Conservation (phyloP, 2,888 invertebrate genomes). For the Diogma glabrata region DNA sequence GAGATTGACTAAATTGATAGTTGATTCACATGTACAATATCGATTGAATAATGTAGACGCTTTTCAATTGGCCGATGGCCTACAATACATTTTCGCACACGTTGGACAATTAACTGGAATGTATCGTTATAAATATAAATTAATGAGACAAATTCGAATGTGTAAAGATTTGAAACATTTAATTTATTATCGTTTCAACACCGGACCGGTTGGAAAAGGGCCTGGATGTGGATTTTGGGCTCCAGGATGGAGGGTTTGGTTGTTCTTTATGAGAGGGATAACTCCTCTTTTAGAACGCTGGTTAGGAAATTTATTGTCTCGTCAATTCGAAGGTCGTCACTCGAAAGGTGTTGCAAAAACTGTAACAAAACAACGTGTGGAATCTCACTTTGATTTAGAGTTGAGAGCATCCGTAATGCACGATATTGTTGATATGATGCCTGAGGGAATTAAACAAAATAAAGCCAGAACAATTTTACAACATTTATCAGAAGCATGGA, state of each 20-base stretch:
- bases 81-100: constrained; percentile 99
- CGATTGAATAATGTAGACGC: constrained; percentile 98
- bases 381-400: constrained; percentile 98
- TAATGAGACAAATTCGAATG: constrained; percentile 99
- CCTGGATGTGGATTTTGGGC: constrained; percentile 99
- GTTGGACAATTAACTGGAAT: constrained; percentile 99
- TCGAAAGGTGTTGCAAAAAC: constrained; percentile 99
- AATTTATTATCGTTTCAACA: constrained; percentile 98
- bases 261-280: constrained; percentile 99
- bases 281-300: constrained; percentile 96
- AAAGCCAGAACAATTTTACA: constrained; percentile 98
- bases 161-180: constrained; percentile 99
- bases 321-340: constrained; percentile 98
- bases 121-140: constrained; percentile 98
- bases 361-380: constrained; percentile 98
- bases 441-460: constrained; percentile 99
- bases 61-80: constrained; percentile 93
- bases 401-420: constrained; percentile 92
- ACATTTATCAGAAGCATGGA: constrained; percentile 98
- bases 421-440: constrained; percentile 99
- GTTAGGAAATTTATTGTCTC: constrained; percentile 96
- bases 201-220: constrained; percentile 96
- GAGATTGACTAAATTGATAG: constrained; percentile 94
- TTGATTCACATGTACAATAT: constrained; percentile 99
- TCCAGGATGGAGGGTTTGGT: constrained; percentile 98